Evolutionary conservation across 2,888 invertebrate genomes (phyloP).

Genomic region (Euzophera pinguis): DNA sequence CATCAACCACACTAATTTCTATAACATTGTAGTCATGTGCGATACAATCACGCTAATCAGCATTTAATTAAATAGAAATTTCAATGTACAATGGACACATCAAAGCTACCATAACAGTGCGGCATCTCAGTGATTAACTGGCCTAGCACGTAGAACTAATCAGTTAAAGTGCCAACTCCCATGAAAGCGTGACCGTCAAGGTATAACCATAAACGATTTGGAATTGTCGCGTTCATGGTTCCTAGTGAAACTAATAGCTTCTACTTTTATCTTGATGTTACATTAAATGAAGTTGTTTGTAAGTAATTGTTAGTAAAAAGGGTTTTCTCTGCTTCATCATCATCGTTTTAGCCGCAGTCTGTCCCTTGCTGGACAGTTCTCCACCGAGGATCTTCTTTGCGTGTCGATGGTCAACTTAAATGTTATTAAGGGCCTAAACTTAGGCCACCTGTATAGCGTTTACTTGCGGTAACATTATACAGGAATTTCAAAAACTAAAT

Average conservation of each 20-base stretch:
- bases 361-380: no score
- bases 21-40: no score
- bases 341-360: no score
- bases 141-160: not conserved
- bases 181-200: conserved; percentile 8
- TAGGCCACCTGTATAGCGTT: no score
- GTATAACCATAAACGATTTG: not conserved
- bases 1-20: no score
- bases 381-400: no score
- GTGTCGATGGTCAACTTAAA: no score
- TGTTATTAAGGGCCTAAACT: no score
- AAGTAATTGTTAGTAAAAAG: no score
- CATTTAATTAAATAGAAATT: not conserved
- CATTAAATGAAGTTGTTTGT: not conserved
- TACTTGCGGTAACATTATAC: no score
- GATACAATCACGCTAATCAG: not conserved
- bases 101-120: not conserved
- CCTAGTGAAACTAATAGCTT: not conserved
- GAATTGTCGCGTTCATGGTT: not conserved
- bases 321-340: no score
- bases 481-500: no score
- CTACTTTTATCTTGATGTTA: not conserved
- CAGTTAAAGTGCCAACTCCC: not conserved
- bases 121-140: not conserved
- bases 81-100: not conserved